Evolutionary conservation across 2,797 vertebrate genomes (phyloP).

Genomic region (Sebastes elongatus): DNA sequence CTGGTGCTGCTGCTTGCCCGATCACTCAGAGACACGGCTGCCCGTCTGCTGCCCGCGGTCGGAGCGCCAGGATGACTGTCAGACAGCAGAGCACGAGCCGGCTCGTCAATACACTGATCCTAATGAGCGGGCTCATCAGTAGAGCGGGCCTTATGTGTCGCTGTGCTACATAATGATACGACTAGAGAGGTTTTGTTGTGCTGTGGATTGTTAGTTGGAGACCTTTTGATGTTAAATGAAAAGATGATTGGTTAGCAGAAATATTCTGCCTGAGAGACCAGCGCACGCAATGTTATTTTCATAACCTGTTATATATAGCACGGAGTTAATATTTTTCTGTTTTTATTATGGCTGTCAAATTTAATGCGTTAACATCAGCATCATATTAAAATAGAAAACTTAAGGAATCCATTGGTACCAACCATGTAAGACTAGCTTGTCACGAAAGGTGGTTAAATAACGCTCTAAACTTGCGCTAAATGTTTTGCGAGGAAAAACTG

Average conservation of each 20-base stretch:
- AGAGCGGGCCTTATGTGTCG: slow-evolving; percentile 15
- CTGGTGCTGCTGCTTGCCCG: slow-evolving; percentile 41
- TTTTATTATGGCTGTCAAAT: too few species aligned
- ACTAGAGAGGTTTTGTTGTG: not conserved
- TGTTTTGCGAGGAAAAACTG: too few species aligned
- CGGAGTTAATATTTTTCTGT: too few species aligned
- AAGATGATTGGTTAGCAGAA: slow-evolving; percentile 9
- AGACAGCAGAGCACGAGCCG: slow-evolving; percentile 42
- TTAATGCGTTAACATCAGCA: too few species aligned
- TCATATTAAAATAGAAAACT: too few species aligned
- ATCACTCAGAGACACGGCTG: slow-evolving; percentile 46
- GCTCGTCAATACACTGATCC: slow-evolving; percentile 47
- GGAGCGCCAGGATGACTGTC: slow-evolving; percentile 37
- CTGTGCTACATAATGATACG: slow-evolving; percentile 22
- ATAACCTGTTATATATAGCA: not conserved
- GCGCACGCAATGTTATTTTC: not conserved
- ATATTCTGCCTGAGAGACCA: not conserved
- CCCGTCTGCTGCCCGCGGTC: slow-evolving; percentile 36
- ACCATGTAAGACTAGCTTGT: too few species aligned
- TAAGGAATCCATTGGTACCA: too few species aligned
- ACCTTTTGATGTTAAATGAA: slow-evolving; percentile 16
- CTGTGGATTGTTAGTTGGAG: not conserved
- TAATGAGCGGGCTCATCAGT: slow-evolving; percentile 60
- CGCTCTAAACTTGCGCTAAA: too few species aligned
- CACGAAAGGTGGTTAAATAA: too few species aligned